Base-by-base conservation (phyloP, 2,113 vertebrate genomes). In the Monarcha castaneiventris region DNA sequence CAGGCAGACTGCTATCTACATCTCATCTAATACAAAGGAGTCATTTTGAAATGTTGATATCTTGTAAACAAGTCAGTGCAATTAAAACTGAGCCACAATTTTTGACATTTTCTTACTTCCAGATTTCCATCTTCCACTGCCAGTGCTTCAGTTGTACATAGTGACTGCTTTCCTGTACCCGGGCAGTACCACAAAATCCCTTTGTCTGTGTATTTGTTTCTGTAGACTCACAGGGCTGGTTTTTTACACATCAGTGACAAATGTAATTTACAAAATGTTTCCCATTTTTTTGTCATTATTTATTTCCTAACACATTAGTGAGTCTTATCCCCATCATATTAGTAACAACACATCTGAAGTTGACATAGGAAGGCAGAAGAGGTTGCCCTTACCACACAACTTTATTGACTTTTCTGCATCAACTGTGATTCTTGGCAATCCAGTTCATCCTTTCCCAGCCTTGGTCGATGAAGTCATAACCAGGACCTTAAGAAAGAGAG, bases 351-450 rank as follows among this genome's bases (percentile, higher is more conserved):
- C 1, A 4, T 33, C 62, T 64, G 37, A 87, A 82, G 29, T 3
- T 82, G 81, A 46, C 67, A 56, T 23, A 79, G 16, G 55, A 94
- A 90, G 71, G 49, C 49, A 85, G 33, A 66, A 79, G 89, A 66
- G 14, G 56, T n/a, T 54, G 35, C 59, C 90, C 39, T 91, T 91
- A 85, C 71, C 78, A 80, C 90, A 95, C 20, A 66, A 66, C 22
- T 77, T 94, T 88, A 52, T 83, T 90, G 82, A 69, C 56, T 30
- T 91, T 94, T 85, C 82, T 93, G 33, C 63, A 83, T n/a, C 58
- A 82, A 51, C 30, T 95, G 87, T 90, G 82, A 93, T 96, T 93
- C 87, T 96, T 94, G 95, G 96, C 91, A 89, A 63, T 35, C 55
- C 72, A 67, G 32, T 29, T 68, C 33, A 81, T 51, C 68, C 55